A percentile compares a stretch with the other conserved stretches of the same genome.
Evolutionary conservation across 1,140 invertebrate genomes (phyloP).

Genomic region (Euwallacea similis): DNA sequence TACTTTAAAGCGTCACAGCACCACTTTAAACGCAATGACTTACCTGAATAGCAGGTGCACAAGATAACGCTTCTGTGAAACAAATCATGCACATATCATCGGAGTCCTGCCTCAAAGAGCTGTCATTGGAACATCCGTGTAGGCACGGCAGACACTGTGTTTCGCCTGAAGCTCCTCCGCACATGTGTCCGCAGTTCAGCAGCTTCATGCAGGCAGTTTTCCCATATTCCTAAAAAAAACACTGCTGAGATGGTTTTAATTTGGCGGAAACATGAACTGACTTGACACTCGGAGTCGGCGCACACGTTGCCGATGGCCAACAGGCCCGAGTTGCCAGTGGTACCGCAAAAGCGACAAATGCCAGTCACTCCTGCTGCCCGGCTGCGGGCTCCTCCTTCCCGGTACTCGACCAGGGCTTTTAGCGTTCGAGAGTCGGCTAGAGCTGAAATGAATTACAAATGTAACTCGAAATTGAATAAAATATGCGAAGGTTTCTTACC

Average conservation of each 20-base stretch:
- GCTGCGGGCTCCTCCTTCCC: slow-evolving; percentile 67
- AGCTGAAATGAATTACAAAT: slow-evolving; percentile 53
- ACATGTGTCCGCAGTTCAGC: slow-evolving; percentile 87
- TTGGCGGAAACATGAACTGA: slow-evolving; percentile 44
- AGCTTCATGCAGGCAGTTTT: slow-evolving; percentile 82
- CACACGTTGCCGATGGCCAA: slow-evolving; percentile 92
- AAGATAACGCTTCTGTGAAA: slow-evolving; percentile 93
- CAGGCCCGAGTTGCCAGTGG: slow-evolving; percentile 78
- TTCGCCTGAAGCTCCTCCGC: slow-evolving; percentile 87
- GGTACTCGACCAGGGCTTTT: slow-evolving; percentile 92
- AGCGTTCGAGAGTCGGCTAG: slow-evolving; percentile 90
- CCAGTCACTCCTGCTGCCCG: slow-evolving; percentile 62
- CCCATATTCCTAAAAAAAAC: slow-evolving; percentile 70
- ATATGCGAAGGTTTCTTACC: not conserved
- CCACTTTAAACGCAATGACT: not conserved
- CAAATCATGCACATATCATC: slow-evolving; percentile 99
- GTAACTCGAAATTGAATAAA: not conserved
- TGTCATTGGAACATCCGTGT: slow-evolving; percentile 70
- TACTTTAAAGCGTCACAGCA: too few species aligned
- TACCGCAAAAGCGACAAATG: slow-evolving; percentile 90
- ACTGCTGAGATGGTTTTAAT: not conserved
- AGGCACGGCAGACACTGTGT: slow-evolving; percentile 85
- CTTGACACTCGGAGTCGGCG: slow-evolving; percentile 89
- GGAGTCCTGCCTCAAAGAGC: slow-evolving; percentile 82
- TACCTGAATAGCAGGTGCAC: slow-evolving; percentile 89